Evolutionary conservation across 2,888 invertebrate species (phyloP).

Genomic region (Oscheius onirici): DNA sequence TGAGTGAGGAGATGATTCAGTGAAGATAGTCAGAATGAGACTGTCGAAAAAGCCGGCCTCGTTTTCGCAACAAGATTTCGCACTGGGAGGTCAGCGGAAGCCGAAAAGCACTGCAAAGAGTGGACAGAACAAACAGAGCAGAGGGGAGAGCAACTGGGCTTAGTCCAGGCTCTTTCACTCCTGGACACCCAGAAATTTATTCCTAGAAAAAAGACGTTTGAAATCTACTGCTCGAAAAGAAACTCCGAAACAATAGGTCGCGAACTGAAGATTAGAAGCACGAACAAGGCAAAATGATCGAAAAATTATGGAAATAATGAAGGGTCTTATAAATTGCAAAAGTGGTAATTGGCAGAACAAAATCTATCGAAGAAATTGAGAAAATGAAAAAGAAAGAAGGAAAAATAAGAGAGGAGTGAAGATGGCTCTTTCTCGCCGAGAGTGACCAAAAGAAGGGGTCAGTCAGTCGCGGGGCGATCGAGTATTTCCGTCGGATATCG

Average conservation of each 20-base stretch:
- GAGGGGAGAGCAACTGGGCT: neutral
- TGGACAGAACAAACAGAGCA: conserved; percentile 24
- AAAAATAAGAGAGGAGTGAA: conserved; percentile 5
- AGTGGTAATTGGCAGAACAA: too few relatives aligned
- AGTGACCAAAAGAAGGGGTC: conserved; percentile 12
- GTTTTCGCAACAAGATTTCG: conserved; percentile 14
- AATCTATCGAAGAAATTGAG: too few relatives aligned
- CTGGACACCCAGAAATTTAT: conserved; percentile 1
- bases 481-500: conserved; percentile 26
- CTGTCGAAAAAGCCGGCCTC: neutral
- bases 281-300: too few relatives aligned
- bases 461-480: conserved; percentile 4
- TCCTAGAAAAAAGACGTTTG: too few relatives aligned
- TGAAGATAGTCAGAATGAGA: neutral
- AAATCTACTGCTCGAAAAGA: too few relatives aligned
- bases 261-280: too few relatives aligned
- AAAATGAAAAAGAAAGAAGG: neutral
- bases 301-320: too few relatives aligned
- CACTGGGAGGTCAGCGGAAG: conserved; percentile 30
- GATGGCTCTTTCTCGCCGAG: conserved; percentile 3
- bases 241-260: too few relatives aligned
- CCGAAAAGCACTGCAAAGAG: conserved; percentile 30
- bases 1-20: conserved; percentile 16
- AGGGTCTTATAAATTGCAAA: too few relatives aligned
- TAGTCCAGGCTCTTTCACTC: conserved; percentile 23